These are phyloP conservation scores for Holcopasites calliopsidis DNA, from an alignment of 1,140 invertebrate species.

Conservation along the genomic window DNA sequence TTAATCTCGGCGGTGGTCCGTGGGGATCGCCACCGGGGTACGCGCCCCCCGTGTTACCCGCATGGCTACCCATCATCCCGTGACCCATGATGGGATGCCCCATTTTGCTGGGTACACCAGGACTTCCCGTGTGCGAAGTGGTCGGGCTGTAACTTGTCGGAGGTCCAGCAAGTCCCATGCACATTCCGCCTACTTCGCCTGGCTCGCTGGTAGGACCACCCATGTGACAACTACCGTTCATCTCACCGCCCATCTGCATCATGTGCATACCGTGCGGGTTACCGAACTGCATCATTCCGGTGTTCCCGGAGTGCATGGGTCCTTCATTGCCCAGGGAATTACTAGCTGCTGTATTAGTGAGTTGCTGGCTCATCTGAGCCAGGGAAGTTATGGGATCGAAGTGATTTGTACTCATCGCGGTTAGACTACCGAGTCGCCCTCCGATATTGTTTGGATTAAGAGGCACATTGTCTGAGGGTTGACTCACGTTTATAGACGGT, in stretches of 20 bases:
- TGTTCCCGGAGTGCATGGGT: slow-evolving; percentile 77
- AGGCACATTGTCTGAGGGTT: slow-evolving; percentile 88
- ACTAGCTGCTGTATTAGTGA: slow-evolving; percentile 88
- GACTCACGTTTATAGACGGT: slow-evolving; percentile 71
- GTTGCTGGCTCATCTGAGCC: slow-evolving; percentile 95
- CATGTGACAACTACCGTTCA: slow-evolving; percentile 78
- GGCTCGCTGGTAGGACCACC: slow-evolving; percentile 61
- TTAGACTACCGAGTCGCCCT: slow-evolving; percentile 77
- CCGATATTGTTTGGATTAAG: slow-evolving; percentile 89
- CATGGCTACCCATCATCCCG: slow-evolving; percentile 81
- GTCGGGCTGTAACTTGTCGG: slow-evolving; percentile 76
- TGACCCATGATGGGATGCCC: slow-evolving; percentile 77
- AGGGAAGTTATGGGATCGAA: slow-evolving; percentile 96
- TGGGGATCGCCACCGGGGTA: slow-evolving; percentile 71
- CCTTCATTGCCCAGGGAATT: slow-evolving; percentile 78
- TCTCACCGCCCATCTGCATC: slow-evolving; percentile 80
- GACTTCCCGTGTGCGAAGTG: slow-evolving; percentile 75
- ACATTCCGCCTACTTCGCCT: slow-evolving; percentile 80
- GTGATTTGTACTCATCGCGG: slow-evolving; percentile 82
- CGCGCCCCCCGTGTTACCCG: slow-evolving; percentile 78
- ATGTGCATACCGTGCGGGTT: slow-evolving; percentile 79
- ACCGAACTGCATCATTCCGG: slow-evolving; percentile 80
- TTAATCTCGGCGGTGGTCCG: slow-evolving; percentile 76
- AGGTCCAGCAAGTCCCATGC: slow-evolving; percentile 79
- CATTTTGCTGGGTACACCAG: slow-evolving; percentile 75